Percentiles rank a stretch among this genome's conserved stretches.
phyloP scores from a whole-genome alignment of 2,113 vertebrate species.

The Ondatra zibethicus region DNA sequence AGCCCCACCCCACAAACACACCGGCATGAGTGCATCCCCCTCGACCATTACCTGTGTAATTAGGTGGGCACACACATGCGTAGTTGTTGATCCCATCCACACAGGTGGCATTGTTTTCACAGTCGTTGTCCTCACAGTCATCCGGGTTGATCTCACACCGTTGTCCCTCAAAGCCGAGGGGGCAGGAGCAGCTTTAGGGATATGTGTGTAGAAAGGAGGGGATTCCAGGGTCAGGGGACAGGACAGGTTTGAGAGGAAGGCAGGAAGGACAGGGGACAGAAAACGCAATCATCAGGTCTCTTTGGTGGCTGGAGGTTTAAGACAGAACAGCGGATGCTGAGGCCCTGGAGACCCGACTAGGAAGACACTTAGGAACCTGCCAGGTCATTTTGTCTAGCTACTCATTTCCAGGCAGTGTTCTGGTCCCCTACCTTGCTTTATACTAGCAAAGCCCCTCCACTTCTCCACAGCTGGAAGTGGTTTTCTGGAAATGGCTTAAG shows the following conservation, averaged over 20 bases:
- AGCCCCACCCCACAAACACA: accelerated
- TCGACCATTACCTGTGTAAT: conserved; percentile 91
- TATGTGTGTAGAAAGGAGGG: neutral
- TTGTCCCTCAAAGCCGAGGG: conserved; percentile 93
- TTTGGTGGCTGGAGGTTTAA: neutral
- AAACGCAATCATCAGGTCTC: neutral
- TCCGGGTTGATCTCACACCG: conserved; percentile 95
- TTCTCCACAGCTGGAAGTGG: neutral
- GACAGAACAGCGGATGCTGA: neutral
- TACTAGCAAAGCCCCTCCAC: neutral
- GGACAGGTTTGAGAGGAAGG: neutral
- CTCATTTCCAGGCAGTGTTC: neutral
- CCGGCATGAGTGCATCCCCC: accelerated
- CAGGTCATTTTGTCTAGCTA: no score
- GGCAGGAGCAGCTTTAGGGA: conserved; percentile 92
- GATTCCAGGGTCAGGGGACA: neutral
- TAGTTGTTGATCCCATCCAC: conserved; percentile 98
- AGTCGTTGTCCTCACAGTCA: conserved; percentile 98
- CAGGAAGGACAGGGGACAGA: neutral
- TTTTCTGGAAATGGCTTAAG: neutral
- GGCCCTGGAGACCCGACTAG: neutral
- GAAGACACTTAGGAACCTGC: neutral
- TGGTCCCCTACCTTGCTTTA: neutral
- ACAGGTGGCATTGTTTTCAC: conserved; percentile 97
- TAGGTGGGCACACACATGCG: conserved; percentile 93